phyloP scores from a whole-genome alignment of 2,888 invertebrate species.

The Gisinianus flammeolus region DNA sequence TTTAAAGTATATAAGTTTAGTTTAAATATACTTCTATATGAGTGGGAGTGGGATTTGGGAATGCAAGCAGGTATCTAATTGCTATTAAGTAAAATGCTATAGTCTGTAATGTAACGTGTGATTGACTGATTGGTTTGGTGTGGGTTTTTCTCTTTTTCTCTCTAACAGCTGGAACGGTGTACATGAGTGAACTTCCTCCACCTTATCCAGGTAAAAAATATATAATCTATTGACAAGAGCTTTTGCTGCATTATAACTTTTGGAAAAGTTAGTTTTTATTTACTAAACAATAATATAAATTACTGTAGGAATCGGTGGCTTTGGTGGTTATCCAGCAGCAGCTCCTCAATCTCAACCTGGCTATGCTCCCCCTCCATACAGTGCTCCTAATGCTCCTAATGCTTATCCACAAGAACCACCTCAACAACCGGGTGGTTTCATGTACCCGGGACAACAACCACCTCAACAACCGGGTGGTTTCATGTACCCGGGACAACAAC shows the following conservation, averaged over 20 bases:
- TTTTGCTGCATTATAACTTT: not conserved
- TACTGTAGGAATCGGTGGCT: slow-evolving; percentile 57
- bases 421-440: slow-evolving; percentile 25
- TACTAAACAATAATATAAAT: not conserved
- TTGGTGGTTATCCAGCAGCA: slow-evolving; percentile 26
- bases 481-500: too few relatives aligned
- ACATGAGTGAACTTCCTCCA: slow-evolving; percentile 65
- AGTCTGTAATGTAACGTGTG: too few relatives aligned
- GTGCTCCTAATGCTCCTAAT: not conserved
- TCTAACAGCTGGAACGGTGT: slow-evolving; percentile 62
- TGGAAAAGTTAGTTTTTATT: not conserved
- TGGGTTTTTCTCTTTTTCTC: slow-evolving; percentile 30
- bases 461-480: slow-evolving; percentile 36
- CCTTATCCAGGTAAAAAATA: slow-evolving; percentile 64
- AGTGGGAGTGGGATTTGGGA: too few relatives aligned
- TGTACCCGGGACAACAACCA: slow-evolving; percentile 24
- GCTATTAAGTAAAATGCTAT: too few relatives aligned
- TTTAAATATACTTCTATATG: too few relatives aligned
- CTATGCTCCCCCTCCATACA: slow-evolving; percentile 12
- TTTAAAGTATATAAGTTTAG: too few relatives aligned
- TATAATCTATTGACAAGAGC: too few relatives aligned
- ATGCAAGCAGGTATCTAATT: too few relatives aligned
- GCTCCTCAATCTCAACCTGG: slow-evolving; percentile 16
- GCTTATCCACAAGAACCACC: slow-evolving; percentile 27
- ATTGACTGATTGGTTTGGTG: too few relatives aligned